A percentile compares a stretch with the other conserved stretches of the same genome.
Conservation (phyloP, 2,797 vertebrate genomes). For the Xenops minutus region DNA sequence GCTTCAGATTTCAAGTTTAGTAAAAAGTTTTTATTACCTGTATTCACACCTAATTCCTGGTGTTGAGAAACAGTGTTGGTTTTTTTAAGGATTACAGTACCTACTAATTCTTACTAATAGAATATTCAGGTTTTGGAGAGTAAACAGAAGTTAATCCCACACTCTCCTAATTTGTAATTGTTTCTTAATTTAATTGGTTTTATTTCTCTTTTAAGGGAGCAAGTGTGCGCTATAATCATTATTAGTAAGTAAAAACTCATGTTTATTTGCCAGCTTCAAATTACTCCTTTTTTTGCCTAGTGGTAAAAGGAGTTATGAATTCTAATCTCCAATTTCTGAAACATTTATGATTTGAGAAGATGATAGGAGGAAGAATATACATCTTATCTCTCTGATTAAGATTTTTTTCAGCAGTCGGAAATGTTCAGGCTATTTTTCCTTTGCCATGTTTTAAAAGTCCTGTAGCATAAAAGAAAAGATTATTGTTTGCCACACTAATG, state of each 20-base stretch:
- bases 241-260: neutral
- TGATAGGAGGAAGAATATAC: neutral
- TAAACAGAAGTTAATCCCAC: neutral
- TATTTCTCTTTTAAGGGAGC: neutral
- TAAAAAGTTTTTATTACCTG: neutral
- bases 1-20: neutral
- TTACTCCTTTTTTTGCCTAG: neutral
- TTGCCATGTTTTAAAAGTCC: neutral
- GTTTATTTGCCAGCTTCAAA: neutral
- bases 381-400: neutral
- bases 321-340: neutral
- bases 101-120: neutral
- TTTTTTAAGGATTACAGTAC: neutral
- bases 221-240: neutral
- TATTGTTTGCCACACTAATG: neutral
- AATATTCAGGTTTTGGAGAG: neutral
- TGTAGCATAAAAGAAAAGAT: neutral
- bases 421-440: neutral
- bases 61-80: neutral
- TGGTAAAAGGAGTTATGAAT: neutral
- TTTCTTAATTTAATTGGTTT: neutral
- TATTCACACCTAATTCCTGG: neutral
- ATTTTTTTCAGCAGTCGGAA: neutral
- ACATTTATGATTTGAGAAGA: neutral
- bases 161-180: neutral